Evolutionary conservation across 2,113 vertebrate species (phyloP), one percentile per base, ranked within the genome.

Genomic region (Oplegnathus fasciatus): DNA sequence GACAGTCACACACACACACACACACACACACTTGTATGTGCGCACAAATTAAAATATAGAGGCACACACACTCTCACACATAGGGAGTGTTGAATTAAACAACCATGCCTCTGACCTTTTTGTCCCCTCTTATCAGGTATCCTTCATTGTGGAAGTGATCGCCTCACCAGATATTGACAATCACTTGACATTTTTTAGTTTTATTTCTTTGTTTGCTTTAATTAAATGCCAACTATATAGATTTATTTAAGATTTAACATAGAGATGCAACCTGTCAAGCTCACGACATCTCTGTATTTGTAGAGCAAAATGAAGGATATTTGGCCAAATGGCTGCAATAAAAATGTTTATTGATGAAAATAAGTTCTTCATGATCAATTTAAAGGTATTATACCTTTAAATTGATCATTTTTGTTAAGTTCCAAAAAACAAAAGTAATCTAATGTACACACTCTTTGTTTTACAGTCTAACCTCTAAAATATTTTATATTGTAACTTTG

Each of bases 41-140:
- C 54, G 44, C 74, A 68, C 78, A 88, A 37, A 83, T 80, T 77
- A 77, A 86, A 84, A 75, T 58, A 82, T 37, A 82, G 42, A 78
- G 13, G 14, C 50, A 37, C 66, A 66, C 46, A 75, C 62, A 11
- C 72, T 4, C 44, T 20, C 64, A n/a, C 71, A 40, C 73, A 15
- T 2, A 24, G 37, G 14, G 30, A 54, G 75, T 26, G 88, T 88
- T 92, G 83, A 92, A 94, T 93, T 69, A 91, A 91, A 90, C 62
- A 80, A 65, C 44, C 64, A 1, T 44, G 70, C 81, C 83, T 62
- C 54, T 91, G 88, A 94, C 91, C 93, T 91, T 80, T 87, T 85
- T 77, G 88, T 92, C 90, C 91, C 73, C 32, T 86, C 91, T 94
- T 94, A 94, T 94, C 92, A 69, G 87, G 26, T 46, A 87, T 69